These are phyloP conservation scores for Drosophila ogumai DNA, from an alignment of 1,140 invertebrate species.

Conservation along the genomic window DNA sequence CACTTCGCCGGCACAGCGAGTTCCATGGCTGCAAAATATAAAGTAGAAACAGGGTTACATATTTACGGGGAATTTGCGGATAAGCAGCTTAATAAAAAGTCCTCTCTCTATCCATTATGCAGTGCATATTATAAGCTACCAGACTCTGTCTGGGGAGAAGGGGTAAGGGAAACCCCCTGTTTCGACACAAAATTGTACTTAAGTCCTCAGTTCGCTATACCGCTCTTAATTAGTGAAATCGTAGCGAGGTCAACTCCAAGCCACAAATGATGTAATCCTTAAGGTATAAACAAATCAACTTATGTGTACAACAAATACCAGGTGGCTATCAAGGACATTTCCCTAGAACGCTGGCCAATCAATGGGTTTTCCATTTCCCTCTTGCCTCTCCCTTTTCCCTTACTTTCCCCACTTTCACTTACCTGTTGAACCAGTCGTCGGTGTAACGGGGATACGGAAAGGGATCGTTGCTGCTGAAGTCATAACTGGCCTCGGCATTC, in stretches of 20 bases:
- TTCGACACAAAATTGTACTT: constrained; percentile 13
- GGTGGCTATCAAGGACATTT: constrained; percentile 1
- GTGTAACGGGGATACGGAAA: constrained; percentile 98
- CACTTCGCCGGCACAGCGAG: constrained; percentile 98
- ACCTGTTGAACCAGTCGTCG: constrained; percentile 99
- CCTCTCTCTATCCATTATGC: constrained; percentile 41
- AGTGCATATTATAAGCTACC: constrained; percentile 27
- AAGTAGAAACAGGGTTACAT: constrained; percentile 23
- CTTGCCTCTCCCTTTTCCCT: constrained; percentile 41
- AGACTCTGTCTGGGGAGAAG: background rate
- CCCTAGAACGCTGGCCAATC: constrained; percentile 1
- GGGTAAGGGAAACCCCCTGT: background rate
- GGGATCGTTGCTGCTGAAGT: constrained; percentile 99
- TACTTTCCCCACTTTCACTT: constrained; percentile 68
- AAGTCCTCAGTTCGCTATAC: background rate
- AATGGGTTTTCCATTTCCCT: background rate
- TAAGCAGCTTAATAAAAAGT: constrained; percentile 48
- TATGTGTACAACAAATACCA: constrained; percentile 17
- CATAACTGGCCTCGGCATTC: constrained; percentile 98
- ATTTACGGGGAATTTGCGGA: constrained; percentile 17
- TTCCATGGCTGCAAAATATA: constrained; percentile 92
- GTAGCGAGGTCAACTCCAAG: background rate
- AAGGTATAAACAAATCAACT: constrained; percentile 23
- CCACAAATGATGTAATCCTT: constrained; percentile 5
- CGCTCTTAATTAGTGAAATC: constrained; percentile 23